Conservation (phyloP, 2,797 vertebrate genomes). For the Manis pentadactyla region DNA sequence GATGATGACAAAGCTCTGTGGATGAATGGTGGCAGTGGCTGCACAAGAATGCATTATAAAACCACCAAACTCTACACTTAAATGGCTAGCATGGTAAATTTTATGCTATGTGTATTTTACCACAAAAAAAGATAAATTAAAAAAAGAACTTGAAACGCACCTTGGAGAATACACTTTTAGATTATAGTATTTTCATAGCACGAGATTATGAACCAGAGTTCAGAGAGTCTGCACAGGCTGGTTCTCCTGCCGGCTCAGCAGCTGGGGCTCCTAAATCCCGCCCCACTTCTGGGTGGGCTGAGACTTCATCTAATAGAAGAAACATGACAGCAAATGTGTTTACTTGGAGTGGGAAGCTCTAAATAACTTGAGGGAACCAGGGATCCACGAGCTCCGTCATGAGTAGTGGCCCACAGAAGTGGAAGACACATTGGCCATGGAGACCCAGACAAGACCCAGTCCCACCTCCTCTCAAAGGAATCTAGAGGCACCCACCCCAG, state of each 20-base stretch:
- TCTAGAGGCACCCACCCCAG: neutral
- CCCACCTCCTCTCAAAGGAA: neutral
- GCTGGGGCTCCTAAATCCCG: neutral
- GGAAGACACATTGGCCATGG: neutral
- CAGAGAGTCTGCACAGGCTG: too few species aligned
- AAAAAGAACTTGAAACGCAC: neutral
- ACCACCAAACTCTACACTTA: neutral
- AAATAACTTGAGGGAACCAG: neutral
- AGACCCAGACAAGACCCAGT: neutral
- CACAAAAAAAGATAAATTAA: neutral
- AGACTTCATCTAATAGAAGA: constrained; percentile 10
- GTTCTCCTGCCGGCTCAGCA: neutral
- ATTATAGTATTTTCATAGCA: neutral
- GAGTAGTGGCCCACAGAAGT: neutral
- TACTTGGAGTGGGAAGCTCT: neutral
- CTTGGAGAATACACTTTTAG: neutral
- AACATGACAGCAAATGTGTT: neutral
- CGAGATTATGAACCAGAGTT: neutral
- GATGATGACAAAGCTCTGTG: neutral
- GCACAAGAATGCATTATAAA: neutral
- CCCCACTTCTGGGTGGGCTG: neutral
- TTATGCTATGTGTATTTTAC: neutral
- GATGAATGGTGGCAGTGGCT: neutral
- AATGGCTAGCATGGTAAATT: neutral
- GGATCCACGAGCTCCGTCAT: neutral